Base-by-base conservation (phyloP, 30 jellyfish, hydroid and myxozoan genomes). In the Hydra vulgaris region DNA sequence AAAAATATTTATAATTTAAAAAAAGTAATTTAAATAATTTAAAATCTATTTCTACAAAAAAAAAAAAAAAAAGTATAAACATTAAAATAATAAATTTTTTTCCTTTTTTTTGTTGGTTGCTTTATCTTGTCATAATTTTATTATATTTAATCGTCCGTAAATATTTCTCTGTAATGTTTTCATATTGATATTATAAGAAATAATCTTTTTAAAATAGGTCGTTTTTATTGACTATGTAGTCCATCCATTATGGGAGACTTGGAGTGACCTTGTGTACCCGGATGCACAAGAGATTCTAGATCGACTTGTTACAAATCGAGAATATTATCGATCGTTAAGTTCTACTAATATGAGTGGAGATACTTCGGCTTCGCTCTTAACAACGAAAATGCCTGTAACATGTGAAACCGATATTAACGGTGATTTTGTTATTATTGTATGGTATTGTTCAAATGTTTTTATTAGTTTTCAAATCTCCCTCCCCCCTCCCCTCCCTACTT, bases 201-300 rank as follows among this genome's bases (percentile, higher is more conserved):
- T 15, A 68, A 68, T n/a, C 12, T 3, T 68, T 68, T 68, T 68
- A n/a, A 24, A 5, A 7, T 12, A 90, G 97, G 98, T 91, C 22
- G 98, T 91, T 0, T 91, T 91, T 70, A 87, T 91, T 54, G 98
- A 91, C 82, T 86, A 82, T 68, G 98, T 91, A 18, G 95, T 91
- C 22, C 96, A 82, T 54, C 98, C 98, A 26, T 82, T 91, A 24
- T 91, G 98, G 98, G 98, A 91, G 81, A 91, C 98, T 0, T 91
- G 98, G 98, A 95, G 92, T 18, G 98, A 91, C 73, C 88, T 91
- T 0, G 98, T 91, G n/a, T 79, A 91, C 72, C 98, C 98, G 5
- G 96, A 87, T 71, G 98, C 98, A 0, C 98, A 91, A 81, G 87
- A 79, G 54, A 79, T 91, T 25, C 87, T 91, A 40, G 95, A 85